These are phyloP conservation scores for Nasua narica DNA, from an alignment of 2,797 vertebrate species.

Conservation along the genomic window DNA sequence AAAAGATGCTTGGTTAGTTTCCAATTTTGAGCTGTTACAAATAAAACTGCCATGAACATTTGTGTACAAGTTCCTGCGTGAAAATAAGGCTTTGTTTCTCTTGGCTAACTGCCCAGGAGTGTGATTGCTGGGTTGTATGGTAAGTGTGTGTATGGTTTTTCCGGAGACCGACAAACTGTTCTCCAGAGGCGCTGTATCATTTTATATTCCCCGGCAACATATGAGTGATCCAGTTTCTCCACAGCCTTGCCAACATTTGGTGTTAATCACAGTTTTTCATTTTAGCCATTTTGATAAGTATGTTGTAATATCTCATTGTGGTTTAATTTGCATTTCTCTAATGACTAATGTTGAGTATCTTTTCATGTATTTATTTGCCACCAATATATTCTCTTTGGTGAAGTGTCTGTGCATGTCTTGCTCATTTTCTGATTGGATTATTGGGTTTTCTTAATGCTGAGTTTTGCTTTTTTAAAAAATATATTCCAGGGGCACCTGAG, in stretches of 20 bases:
- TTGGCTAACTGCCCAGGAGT: conserved; percentile 36
- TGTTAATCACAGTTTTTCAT: conserved; percentile 23
- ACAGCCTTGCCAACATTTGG: conserved; percentile 14
- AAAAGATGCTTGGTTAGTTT: conserved; percentile 30
- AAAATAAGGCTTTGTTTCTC: conserved; percentile 55
- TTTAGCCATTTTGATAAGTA: conserved; percentile 31
- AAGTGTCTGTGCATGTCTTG: background rate
- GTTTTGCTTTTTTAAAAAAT: background rate
- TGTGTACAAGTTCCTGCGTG: conserved; percentile 40
- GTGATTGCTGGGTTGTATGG: background rate
- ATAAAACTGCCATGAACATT: conserved; percentile 51
- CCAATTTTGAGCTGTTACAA: conserved; percentile 41
- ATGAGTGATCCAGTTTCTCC: conserved; percentile 9
- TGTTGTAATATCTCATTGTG: background rate
- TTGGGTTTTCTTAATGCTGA: background rate
- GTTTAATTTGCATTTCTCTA: conserved; percentile 53
- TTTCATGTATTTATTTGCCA: conserved; percentile 10
- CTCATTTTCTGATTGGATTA: conserved; percentile 36
- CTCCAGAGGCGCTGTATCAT: background rate
- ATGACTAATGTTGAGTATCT: background rate
- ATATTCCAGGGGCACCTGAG: background rate
- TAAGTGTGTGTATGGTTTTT: background rate
- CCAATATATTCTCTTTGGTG: background rate
- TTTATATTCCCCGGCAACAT: background rate
- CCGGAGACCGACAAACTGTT: background rate